Evolutionary conservation across 2,888 invertebrate species (phyloP), one percentile per base, ranked within the genome.

Genomic region (Synergus laeviventris): DNA sequence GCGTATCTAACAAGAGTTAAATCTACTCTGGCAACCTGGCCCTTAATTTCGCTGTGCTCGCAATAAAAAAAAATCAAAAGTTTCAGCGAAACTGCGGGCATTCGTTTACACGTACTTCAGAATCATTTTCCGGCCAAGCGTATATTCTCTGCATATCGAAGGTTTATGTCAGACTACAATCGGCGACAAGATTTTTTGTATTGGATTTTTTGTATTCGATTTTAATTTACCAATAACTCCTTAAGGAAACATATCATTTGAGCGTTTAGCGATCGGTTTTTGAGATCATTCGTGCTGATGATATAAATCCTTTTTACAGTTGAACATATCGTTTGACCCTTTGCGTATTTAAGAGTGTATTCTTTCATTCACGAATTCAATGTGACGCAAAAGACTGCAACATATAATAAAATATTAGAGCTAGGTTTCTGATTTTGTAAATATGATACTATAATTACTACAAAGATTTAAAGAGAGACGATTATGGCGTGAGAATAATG

Each of bases 351-450:
- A 36, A 49, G 31, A 31, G 36, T 49, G 49, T 70, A 70, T 76
- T 78, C 75, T 80, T 81, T 73, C 76, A 81, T 79, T 73, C 76
- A 79, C 81, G 78, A 81, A 82, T 83, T 81, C 80, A 81, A 80
- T 81, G 82, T 84, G 79, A 82, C 81, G 81, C 81, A 84, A 82
- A 83, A 84, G 84, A 84, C 82, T 84, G 84, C 82, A 84, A 81
- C 78, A 80, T 78, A 74, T 76, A 76, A 78, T 74, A 77, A 75
- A 78, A 73, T 74, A 76, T 77, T 80, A 80, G 76, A 80, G 64
- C 76, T 78, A 78, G 76, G 75, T 78, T 80, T 82, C 80, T 82
- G 80, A 82, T 82, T 82, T 81, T 82, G 84, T 82, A 84, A 80
- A 82, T 84, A 84, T 77, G 75, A 42, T 75, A 78, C 18, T 75